Evolutionary conservation across 1,140 invertebrate genomes (phyloP).

Genomic region (Chelonus insularis): DNA sequence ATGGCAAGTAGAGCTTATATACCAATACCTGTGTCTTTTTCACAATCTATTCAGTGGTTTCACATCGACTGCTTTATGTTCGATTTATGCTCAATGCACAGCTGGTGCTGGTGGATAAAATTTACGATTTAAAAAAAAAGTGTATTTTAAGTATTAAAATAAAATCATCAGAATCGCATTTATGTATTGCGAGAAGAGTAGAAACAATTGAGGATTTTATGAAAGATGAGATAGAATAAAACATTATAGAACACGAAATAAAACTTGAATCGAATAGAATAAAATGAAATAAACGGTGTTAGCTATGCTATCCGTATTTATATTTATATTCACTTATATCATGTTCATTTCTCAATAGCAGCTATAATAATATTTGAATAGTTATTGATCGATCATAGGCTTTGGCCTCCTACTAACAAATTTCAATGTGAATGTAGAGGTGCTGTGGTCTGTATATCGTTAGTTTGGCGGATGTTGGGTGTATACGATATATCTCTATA

Average conservation of each 20-base stretch:
- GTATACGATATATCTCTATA: slow-evolving; percentile 10
- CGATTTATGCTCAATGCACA: background rate
- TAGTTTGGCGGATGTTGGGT: background rate
- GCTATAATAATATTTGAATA: background rate
- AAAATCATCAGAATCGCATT: background rate
- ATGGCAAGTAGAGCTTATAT: slow-evolving; percentile 2
- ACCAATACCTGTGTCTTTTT: background rate
- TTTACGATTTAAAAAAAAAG: background rate
- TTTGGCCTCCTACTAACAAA: no score
- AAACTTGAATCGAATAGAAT: no score
- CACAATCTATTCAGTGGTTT: background rate
- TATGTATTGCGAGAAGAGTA: background rate
- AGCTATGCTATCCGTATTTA: no score
- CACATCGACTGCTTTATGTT: background rate
- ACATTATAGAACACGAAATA: no score
- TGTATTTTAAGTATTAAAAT: background rate
- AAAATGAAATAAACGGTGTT: no score
- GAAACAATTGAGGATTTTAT: background rate
- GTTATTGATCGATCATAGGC: slow-evolving; percentile 1
- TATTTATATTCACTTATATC: background rate
- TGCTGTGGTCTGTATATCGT: background rate
- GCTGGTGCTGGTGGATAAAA: background rate
- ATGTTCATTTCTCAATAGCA: no score
- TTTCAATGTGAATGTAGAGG: no score
- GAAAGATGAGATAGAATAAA: no score